Evolutionary conservation across 2,888 invertebrate species (phyloP), one percentile per base, ranked within the genome.

Genomic region (Hirtodrosophila cameraria): DNA sequence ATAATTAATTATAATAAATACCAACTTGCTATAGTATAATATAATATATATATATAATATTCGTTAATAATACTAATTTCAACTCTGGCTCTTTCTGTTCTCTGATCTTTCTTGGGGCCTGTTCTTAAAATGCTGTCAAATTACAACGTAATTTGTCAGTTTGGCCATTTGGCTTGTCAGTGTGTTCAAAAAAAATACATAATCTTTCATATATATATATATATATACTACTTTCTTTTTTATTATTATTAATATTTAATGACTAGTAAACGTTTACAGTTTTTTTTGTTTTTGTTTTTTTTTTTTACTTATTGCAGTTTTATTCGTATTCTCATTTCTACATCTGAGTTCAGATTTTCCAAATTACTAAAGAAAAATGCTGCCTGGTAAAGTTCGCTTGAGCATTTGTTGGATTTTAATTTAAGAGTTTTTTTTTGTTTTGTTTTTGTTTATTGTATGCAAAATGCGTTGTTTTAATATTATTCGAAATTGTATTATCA

Each of bases 11-110:
- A 75, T 82, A 81, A 86, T 86, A 82, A 86, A 84, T 86, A 82
- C 81, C 86, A 86, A 82, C 82, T 86, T 84, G 69, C 75, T 82
- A 77, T 82, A 72, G 84, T 77, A 80, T 82, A 72, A 86, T 81
- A 65, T 59, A 65, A 65, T 52, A 72, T 63, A 64, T n/a, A n/a
- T n/a, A n/a, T n/a, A n/a, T n/a, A n/a, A n/a, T n/a, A 79, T 58
- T 81, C 67, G 74, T 83, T 80, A 79, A 80, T 80, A 80, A 80
- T 80, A 86, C 86, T 86, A n/a, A n/a, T 75, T 73, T 79, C 60
- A 83, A 79, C 83, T n/a, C n/a, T 86, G 73, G 66, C 57, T 52
- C 27, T 43, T n/a, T n/a, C n/a, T n/a, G n/a, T n/a, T n/a, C n/a
- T n/a, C n/a, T n/a, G n/a, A n/a, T n/a, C 18, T 36, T 42, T 61